Conservation (phyloP, 2,797 vertebrate species). For the Huso huso region DNA sequence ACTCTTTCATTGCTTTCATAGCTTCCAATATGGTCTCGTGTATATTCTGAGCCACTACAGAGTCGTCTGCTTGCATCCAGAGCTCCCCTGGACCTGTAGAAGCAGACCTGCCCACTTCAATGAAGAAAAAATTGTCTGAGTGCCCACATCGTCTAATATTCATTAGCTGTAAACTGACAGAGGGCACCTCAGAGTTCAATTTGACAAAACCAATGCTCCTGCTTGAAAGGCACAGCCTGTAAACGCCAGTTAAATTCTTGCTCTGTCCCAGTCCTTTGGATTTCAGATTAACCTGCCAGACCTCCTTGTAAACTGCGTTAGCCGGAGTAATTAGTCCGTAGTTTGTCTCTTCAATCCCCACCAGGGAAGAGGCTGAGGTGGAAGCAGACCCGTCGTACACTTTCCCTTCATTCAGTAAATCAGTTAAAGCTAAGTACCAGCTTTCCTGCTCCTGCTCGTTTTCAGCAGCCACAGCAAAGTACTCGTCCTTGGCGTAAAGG, state of each 20-base stretch:
- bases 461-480: conserved; percentile 90
- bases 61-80: conserved; percentile 98
- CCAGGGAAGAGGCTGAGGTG: conserved; percentile 63
- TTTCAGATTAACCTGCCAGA: conserved; percentile 94
- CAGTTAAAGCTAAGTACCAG: conserved; percentile 82
- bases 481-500: conserved; percentile 93
- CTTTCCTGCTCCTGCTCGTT: conserved; percentile 88
- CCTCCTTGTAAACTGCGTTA: conserved; percentile 77
- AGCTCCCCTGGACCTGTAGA: conserved; percentile 91
- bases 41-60: conserved; percentile 95
- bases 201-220: conserved; percentile 88
- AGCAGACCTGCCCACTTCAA: conserved; percentile 91
- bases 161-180: conserved; percentile 90
- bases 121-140: conserved; percentile 97
- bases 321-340: conserved; percentile 80
- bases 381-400: conserved; percentile 58
- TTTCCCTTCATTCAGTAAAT: conserved; percentile 76
- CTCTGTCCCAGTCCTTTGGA: conserved; percentile 89
- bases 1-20: conserved; percentile 96
- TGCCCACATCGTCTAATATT: conserved; percentile 94
- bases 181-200: conserved; percentile 81
- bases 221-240: conserved; percentile 85
- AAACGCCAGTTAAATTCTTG: conserved; percentile 82
- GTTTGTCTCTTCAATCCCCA: conserved; percentile 70
- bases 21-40: conserved; percentile 95